Base-by-base conservation (phyloP, 2,888 invertebrate genomes). In the Pristionchus fissidentatus region DNA sequence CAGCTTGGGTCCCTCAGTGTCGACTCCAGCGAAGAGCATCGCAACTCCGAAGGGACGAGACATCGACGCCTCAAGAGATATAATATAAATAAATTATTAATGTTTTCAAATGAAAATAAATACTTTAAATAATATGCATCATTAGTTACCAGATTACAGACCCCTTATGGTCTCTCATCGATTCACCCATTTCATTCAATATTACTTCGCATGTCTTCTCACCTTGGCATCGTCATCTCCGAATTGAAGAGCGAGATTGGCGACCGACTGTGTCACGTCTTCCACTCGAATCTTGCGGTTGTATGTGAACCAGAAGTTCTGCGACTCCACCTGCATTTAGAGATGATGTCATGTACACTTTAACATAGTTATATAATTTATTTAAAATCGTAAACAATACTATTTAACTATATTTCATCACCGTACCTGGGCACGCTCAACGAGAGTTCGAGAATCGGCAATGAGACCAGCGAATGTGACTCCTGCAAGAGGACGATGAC, bases 21-120 rank as follows among this genome's bases (percentile, higher is more conserved):
- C 98, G 91, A 96, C 93, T 46, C 95, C 95, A 89, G 98, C 99
- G 94, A 99, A 98, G 90, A 99, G 94, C 92, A 99, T 96, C 32
- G 99, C 99, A 29, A 99, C 99, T 86, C 99, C 99, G 94, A 99
- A 99, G 4, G 99, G 99, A 85, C 99, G 95, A 83, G 97, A 97
- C 94, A 94, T 94, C 22, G 94, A 94, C 84, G 94, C 93, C 87
- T 87, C 32, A 29, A 26, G 5, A 66, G 38, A 49, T 19, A 49
- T 49, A 10, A 49, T 19, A 49, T 13, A n/a, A n/a, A n/a, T n/a
- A 13, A 49, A 13, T 19, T 49, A 49, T 49, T 49, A 49, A n/a
- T 46, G n/a, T 1, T 22, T 66, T 32, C 0, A 32, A n/a, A 66
- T 32, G 13, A 73, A 3, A 10, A 15, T 43, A 46, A 26, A 19